These are phyloP conservation scores for Pogonocichla stellata DNA, from an alignment of 2,113 vertebrate species.

Conservation along the genomic window DNA sequence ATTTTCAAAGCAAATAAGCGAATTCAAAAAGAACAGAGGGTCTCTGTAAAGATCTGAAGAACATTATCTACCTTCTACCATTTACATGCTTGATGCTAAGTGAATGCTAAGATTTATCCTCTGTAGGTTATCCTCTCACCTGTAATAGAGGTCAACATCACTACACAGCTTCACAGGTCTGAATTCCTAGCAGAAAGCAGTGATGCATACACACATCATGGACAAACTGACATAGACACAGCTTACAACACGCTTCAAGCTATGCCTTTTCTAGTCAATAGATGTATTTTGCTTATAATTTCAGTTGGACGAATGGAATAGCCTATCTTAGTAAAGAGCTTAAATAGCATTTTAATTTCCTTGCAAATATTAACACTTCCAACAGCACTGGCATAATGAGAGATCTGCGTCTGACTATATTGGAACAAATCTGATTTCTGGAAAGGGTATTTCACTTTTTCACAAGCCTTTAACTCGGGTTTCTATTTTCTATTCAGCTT, in stretches of 20 bases:
- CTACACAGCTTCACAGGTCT: not conserved
- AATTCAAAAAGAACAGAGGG: not conserved
- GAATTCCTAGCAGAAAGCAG: conserved; percentile 3
- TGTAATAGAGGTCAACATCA: not conserved
- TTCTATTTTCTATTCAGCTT: conserved; percentile 1
- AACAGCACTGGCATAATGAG: not conserved
- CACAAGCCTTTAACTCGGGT: not conserved
- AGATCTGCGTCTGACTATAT: not conserved
- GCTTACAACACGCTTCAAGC: not conserved
- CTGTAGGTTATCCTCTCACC: not conserved
- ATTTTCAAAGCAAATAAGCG: not conserved
- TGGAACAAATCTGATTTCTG: not conserved
- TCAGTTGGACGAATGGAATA: not conserved
- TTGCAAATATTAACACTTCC: not conserved
- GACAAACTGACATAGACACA: not conserved
- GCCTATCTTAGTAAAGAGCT: not conserved
- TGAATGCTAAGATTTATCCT: not conserved
- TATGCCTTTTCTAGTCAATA: not conserved
- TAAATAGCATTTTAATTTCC: not conserved
- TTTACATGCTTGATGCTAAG: not conserved
- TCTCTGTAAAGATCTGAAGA: not conserved
- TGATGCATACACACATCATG: not conserved
- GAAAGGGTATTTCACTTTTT: not conserved
- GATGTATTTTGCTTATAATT: not conserved
- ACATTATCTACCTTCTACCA: not conserved